phyloP scores from a whole-genome alignment of 2,888 invertebrate species.

The Acanthoscelides obtectus region DNA sequence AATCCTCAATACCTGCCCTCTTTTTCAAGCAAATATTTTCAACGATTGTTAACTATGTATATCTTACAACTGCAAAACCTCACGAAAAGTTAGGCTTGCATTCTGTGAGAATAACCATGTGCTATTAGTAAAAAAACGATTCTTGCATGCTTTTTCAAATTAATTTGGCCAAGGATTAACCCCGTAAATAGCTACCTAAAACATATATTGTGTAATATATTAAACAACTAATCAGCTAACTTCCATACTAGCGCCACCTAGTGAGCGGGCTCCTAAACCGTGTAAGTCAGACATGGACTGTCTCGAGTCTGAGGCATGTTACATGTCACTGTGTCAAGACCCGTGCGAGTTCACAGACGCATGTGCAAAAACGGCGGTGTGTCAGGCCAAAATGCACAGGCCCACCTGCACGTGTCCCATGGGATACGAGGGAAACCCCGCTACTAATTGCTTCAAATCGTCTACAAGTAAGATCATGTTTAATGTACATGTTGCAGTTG shows the following conservation, averaged over 20 bases:
- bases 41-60: no score
- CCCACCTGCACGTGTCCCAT: constrained; percentile 78
- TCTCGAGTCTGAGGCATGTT: constrained; percentile 77
- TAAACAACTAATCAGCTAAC: constrained; percentile 29
- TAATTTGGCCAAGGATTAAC: neutral
- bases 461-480: constrained; percentile 65
- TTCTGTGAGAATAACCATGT: no score
- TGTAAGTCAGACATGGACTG: constrained; percentile 82
- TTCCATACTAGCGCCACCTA: constrained; percentile 59
- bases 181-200: neutral
- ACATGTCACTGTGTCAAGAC: constrained; percentile 75
- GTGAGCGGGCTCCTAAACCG: constrained; percentile 68
- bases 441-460: constrained; percentile 70
- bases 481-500: neutral
- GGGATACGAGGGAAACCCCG: constrained; percentile 77
- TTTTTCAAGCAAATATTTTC: no score
- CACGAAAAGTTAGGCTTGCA: no score
- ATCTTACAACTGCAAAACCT: no score
- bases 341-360: constrained; percentile 78
- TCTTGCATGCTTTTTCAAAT: neutral
- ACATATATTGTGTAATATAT: constrained; percentile 6
- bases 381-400: constrained; percentile 76
- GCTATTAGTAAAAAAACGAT: neutral
- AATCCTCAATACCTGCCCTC: no score
- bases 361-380: constrained; percentile 71